These are phyloP conservation scores for Jordanella pulchra DNA, from an alignment of 2,797 vertebrate species.

Conservation along the genomic window DNA sequence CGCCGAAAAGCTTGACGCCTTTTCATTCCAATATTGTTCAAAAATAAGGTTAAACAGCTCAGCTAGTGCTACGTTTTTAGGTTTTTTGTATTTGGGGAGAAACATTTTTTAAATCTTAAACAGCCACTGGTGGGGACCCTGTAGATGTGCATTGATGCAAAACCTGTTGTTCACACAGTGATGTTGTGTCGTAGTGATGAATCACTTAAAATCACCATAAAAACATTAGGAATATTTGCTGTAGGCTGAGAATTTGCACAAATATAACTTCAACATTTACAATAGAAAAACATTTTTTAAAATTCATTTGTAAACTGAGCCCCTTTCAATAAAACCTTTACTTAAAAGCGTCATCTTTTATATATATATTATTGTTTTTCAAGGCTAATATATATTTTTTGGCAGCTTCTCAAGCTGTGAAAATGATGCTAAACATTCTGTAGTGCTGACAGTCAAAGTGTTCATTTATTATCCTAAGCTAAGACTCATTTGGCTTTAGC, in stretches of 20 bases:
- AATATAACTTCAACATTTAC: neutral
- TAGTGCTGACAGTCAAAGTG: conserved; percentile 3
- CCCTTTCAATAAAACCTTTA: neutral
- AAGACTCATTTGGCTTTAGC: conserved; percentile 51
- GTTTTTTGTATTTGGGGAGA: neutral
- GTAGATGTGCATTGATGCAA: conserved; percentile 13
- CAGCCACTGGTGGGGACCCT: conserved; percentile 1
- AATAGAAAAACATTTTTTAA: neutral
- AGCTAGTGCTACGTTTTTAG: neutral
- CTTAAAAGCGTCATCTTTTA: neutral
- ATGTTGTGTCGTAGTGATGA: conserved; percentile 18
- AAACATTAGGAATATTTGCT: neutral
- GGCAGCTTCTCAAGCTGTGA: conserved; percentile 18
- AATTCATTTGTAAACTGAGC: neutral
- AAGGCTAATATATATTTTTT: conserved; percentile 9
- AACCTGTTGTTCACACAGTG: conserved; percentile 35
- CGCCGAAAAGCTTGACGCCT: neutral
- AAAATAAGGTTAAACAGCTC: neutral
- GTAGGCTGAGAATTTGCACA: neutral
- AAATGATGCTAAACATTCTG: conserved; percentile 8
- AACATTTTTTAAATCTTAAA: neutral
- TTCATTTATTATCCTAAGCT: conserved; percentile 6
- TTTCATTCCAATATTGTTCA: neutral
- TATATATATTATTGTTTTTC: neutral
- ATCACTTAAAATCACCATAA: conserved; percentile 9